A percentile compares a stretch with the other conserved stretches of the same genome.
Conservation (phyloP, 2,113 vertebrate species). For the Lipophrys pholis region DNA sequence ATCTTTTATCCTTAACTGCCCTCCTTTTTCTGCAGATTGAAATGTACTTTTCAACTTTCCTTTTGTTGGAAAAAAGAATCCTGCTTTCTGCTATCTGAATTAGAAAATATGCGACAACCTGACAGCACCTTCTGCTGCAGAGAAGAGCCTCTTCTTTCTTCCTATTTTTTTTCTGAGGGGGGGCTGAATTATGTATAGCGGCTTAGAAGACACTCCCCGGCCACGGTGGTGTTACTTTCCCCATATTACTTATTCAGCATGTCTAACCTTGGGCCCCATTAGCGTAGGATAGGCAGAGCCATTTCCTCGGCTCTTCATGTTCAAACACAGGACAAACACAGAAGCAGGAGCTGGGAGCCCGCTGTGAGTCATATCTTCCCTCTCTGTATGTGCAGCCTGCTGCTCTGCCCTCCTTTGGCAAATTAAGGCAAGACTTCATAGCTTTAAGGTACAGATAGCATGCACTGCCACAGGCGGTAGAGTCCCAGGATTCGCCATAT, state of each 20-base stretch:
- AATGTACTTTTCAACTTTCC: slow-evolving; percentile 45
- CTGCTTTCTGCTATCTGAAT: slow-evolving; percentile 39
- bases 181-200: slow-evolving; percentile 65
- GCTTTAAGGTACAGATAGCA: slow-evolving; percentile 37
- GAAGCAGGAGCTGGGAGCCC: slow-evolving; percentile 31
- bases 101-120: slow-evolving; percentile 52
- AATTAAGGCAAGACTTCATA: slow-evolving; percentile 25
- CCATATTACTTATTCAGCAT: slow-evolving; percentile 69
- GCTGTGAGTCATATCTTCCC: slow-evolving; percentile 24
- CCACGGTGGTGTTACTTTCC: slow-evolving; percentile 60
- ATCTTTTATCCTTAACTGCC: slow-evolving; percentile 55
- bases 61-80: slow-evolving; percentile 45
- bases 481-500: slow-evolving; percentile 46
- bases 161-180: slow-evolving; percentile 15
- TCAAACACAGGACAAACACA: slow-evolving; percentile 49
- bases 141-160: slow-evolving; percentile 31
- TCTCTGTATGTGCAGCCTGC: slow-evolving; percentile 10
- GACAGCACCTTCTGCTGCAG: slow-evolving; percentile 50
- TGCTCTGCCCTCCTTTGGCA: slow-evolving; percentile 40
- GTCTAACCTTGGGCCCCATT: slow-evolving; percentile 66
- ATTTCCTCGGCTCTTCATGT: slow-evolving; percentile 43
- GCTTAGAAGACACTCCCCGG: slow-evolving; percentile 51
- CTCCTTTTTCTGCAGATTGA: slow-evolving; percentile 36
- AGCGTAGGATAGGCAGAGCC: slow-evolving; percentile 45
- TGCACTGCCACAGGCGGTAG: slow-evolving; percentile 40